Evolutionary conservation across 2,797 vertebrate species (phyloP).

Genomic region (Clamator glandarius): DNA sequence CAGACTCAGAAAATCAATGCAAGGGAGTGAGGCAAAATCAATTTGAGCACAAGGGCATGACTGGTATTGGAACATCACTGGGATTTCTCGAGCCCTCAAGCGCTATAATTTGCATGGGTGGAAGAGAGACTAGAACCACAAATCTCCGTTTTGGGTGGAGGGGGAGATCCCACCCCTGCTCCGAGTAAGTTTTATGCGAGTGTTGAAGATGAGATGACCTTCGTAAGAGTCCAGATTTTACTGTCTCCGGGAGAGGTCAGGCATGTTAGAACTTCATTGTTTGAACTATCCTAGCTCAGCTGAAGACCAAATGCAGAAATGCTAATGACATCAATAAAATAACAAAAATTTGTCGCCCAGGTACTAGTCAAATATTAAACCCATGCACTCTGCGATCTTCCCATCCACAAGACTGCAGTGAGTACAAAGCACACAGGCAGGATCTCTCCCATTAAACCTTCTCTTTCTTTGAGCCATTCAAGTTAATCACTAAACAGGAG

Average conservation of each 20-base stretch:
- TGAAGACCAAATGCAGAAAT: constrained; percentile 45
- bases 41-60: constrained; percentile 75
- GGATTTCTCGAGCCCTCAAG: constrained; percentile 63
- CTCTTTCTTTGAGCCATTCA: constrained; percentile 58
- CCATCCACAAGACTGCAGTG: background rate
- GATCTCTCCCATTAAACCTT: constrained; percentile 71
- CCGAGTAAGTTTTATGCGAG: constrained; percentile 47
- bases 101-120: constrained; percentile 47
- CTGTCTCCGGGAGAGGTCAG: background rate
- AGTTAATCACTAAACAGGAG: constrained; percentile 56
- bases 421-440: constrained; percentile 57
- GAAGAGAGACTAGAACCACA: constrained; percentile 70
- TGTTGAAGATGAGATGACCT: constrained; percentile 44
- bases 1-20: constrained; percentile 72
- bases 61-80: constrained; percentile 58
- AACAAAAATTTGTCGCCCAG: background rate
- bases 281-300: constrained; percentile 37
- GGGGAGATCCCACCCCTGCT: constrained; percentile 52
- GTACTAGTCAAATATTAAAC: constrained; percentile 34
- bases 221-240: constrained; percentile 22
- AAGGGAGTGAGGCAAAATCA: constrained; percentile 69
- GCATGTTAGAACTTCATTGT: constrained; percentile 49
- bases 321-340: background rate
- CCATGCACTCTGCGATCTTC: constrained; percentile 3
- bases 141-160: constrained; percentile 58